Evolutionary conservation across 2,888 invertebrate genomes (phyloP), one percentile per base, ranked within the genome.

Genomic region (Osedax frankpressi): DNA sequence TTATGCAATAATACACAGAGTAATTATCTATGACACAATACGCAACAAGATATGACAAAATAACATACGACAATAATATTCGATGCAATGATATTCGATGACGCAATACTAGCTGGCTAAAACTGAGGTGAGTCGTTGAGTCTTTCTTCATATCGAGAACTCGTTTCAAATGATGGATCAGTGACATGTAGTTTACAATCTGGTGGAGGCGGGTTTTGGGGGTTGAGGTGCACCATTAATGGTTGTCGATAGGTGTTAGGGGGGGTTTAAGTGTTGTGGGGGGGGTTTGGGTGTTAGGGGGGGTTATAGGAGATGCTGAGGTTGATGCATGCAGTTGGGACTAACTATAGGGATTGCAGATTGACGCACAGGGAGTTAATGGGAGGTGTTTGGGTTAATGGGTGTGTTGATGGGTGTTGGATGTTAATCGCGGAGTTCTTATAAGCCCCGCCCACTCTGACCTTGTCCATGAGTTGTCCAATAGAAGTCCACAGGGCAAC

Each of bases 401-500:
- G n/a, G n/a, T n/a, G n/a, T n/a, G n/a, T n/a, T n/a, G n/a, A n/a
- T n/a, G n/a, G n/a, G n/a, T n/a, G n/a, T n/a, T n/a, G n/a, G n/a
- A n/a, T n/a, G n/a, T n/a, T n/a, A n/a, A n/a, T n/a, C n/a, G n/a
- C n/a, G n/a, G n/a, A n/a, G n/a, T n/a, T n/a, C n/a, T n/a, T n/a
- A n/a, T n/a, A n/a, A n/a, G n/a, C n/a, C n/a, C n/a, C n/a, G n/a
- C n/a, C n/a, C n/a, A n/a, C n/a, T n/a, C n/a, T 11, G 44, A 44
- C 44, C 44, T 44, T 44, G 81, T 91, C 90, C 81, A 93, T 91
- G 6, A 92, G 85, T 84, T 90, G 91, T 81, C 94, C 93, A 80
- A 95, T 88, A 79, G 92, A 92, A 75, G 90, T 89, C 94, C 94
- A 95, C 2, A 95, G 87, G 80, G 90, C 87, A 62, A 86, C 88